A percentile compares a stretch with the other conserved stretches of the same genome.
phyloP scores from a whole-genome alignment of 2,797 vertebrate species.

The Chiroxiphia lanceolata region DNA sequence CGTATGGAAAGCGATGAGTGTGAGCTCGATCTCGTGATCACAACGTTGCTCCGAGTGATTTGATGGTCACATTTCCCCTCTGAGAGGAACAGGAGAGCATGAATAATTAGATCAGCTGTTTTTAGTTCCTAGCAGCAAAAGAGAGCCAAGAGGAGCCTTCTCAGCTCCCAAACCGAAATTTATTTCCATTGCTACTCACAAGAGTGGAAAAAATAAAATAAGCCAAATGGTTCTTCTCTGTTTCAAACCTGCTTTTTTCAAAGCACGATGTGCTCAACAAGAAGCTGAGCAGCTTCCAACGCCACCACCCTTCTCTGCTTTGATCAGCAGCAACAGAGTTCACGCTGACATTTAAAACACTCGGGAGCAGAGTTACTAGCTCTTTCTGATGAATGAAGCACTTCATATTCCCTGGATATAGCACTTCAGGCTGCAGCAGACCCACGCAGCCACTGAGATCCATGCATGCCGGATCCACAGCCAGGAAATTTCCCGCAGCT shows the following conservation, averaged over 20 bases:
- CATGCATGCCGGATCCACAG: accelerated
- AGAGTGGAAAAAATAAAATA: not conserved
- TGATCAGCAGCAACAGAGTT: not conserved
- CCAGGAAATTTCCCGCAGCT: not conserved
- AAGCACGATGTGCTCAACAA: not conserved
- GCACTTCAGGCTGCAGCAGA: not conserved
- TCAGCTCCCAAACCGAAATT: not conserved
- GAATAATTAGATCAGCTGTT: not conserved
- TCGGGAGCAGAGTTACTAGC: not conserved
- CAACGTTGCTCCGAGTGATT: not conserved
- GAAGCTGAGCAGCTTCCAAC: not conserved
- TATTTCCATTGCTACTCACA: not conserved
- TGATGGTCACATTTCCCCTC: not conserved
- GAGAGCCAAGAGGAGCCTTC: not conserved
- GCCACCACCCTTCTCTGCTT: not conserved
- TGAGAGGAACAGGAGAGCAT: not conserved
- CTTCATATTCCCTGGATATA: not conserved
- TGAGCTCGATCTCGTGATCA: not conserved
- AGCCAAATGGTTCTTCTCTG: not conserved
- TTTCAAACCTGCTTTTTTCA: not conserved
- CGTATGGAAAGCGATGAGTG: not conserved
- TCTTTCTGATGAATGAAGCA: slow-evolving; percentile 24
- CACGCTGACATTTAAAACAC: not conserved
- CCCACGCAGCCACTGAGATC: not conserved
- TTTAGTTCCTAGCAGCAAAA: slow-evolving; percentile 10